Conservation (phyloP, 92 coral and sea anemone species). For the Anthopleura xanthogrammica region DNA sequence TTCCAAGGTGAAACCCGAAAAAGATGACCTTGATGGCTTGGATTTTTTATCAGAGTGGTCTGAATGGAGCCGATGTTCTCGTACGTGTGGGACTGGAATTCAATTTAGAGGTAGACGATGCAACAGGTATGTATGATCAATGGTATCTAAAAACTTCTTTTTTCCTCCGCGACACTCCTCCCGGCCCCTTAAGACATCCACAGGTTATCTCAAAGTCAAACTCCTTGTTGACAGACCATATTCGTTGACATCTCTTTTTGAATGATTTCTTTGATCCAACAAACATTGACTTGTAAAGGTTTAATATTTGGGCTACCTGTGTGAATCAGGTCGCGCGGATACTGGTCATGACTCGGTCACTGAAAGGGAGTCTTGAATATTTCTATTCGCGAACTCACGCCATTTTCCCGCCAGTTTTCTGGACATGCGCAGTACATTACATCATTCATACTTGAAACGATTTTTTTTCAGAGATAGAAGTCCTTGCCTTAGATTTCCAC, state of each 20-base stretch:
- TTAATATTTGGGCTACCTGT: neutral
- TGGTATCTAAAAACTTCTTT: no score
- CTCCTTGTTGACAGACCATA: neutral
- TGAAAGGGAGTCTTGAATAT: no score
- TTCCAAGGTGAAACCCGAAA: neutral
- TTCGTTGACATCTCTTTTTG: no score
- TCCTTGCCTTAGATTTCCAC: slow-evolving; percentile 46
- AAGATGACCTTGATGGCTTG: slow-evolving; percentile 7
- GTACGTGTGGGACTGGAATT: slow-evolving; percentile 80
- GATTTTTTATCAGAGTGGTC: slow-evolving; percentile 69
- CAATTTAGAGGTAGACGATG: slow-evolving; percentile 73
- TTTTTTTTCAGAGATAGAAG: slow-evolving; percentile 42
- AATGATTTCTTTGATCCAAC: neutral
- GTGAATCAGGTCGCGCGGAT: neutral
- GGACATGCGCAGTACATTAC: neutral
- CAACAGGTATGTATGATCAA: slow-evolving; percentile 56
- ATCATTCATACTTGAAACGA: neutral
- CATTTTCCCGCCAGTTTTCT: neutral
- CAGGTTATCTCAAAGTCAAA: neutral
- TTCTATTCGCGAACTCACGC: neutral
- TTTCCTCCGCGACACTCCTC: neutral
- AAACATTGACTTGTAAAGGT: neutral
- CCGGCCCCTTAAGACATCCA: neutral
- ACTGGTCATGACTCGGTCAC: no score
- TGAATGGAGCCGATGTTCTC: slow-evolving; percentile 79